Percentiles rank a stretch among this genome's conserved stretches.
Evolutionary conservation across 2,797 vertebrate species (phyloP).

Genomic region (Heliangelus exortis): DNA sequence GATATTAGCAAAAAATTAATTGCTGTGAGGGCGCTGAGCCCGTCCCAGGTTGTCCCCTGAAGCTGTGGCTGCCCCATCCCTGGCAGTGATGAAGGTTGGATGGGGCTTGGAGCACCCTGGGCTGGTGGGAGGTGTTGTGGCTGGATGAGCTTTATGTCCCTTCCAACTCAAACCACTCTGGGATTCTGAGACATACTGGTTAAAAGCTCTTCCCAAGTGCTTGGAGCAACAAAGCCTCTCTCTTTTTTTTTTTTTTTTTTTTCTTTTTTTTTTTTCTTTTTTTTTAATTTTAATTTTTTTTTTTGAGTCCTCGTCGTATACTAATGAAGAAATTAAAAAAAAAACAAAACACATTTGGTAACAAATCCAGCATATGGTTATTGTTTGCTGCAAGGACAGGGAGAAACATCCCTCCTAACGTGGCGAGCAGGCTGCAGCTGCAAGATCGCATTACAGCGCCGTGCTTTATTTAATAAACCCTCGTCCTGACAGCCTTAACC

Average conservation of each 20-base stretch:
- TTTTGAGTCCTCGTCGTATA: not conserved
- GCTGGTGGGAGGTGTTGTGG: too few species aligned
- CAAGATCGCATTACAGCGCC: conserved; percentile 58
- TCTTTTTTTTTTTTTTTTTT: not conserved
- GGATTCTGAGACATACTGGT: too few species aligned
- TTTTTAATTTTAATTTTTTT: not conserved
- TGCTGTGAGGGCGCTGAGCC: too few species aligned
- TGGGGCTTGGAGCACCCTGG: too few species aligned
- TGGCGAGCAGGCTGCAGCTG: conserved; percentile 68
- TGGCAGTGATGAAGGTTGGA: too few species aligned
- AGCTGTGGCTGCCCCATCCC: too few species aligned
- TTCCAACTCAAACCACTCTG: too few species aligned
- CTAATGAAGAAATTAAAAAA: conserved; percentile 56
- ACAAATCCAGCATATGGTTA: conserved; percentile 72
- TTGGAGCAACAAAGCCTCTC: not conserved
- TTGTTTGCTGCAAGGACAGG: conserved; percentile 71
- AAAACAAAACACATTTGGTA: conserved; percentile 43
- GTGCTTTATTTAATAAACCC: conserved; percentile 71
- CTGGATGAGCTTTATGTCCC: too few species aligned
- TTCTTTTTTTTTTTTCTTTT: not conserved
- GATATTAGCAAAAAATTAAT: too few species aligned
- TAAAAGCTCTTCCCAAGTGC: not conserved
- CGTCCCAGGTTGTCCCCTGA: too few species aligned
- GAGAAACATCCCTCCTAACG: conserved; percentile 62
- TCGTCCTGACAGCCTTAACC: conserved; percentile 57